Conservation (phyloP, 2,113 vertebrate genomes). For the Mola mola region DNA sequence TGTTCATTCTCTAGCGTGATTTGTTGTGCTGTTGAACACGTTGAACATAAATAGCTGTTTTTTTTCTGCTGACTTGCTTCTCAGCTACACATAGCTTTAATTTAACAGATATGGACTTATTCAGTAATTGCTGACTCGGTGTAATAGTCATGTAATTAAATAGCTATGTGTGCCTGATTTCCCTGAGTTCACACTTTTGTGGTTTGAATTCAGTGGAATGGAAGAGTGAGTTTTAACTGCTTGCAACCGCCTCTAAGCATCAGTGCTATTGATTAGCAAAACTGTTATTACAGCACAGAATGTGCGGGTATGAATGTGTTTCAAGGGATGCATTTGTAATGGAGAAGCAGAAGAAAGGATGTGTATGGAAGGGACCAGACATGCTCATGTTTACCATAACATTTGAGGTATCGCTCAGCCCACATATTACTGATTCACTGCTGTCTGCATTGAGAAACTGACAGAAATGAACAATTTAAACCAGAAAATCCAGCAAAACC, state of each 20-base stretch:
- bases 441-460: conserved; percentile 21
- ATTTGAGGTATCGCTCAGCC: conserved; percentile 29
- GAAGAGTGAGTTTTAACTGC: conserved; percentile 35
- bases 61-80: neutral
- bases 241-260: neutral
- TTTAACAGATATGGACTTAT: neutral
- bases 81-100: conserved; percentile 4
- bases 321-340: conserved; percentile 7
- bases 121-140: conserved; percentile 7
- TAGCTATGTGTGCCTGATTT: neutral
- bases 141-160: neutral
- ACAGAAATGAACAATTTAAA: conserved; percentile 12
- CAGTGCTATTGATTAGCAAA: conserved; percentile 21
- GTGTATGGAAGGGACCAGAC: conserved; percentile 1
- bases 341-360: neutral
- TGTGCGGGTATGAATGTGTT: conserved; percentile 11
- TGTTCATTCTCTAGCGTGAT: neutral
- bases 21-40: neutral
- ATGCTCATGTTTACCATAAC: conserved; percentile 22
- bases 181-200: neutral
- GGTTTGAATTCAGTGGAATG: conserved; percentile 34
- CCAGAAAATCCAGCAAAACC: conserved; percentile 3
- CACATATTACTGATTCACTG: conserved; percentile 43
- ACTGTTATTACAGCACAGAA: conserved; percentile 15
- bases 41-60: neutral